These are phyloP conservation scores for Acrobasis repandana DNA, from an alignment of 2,888 invertebrate species.

Conservation along the genomic window DNA sequence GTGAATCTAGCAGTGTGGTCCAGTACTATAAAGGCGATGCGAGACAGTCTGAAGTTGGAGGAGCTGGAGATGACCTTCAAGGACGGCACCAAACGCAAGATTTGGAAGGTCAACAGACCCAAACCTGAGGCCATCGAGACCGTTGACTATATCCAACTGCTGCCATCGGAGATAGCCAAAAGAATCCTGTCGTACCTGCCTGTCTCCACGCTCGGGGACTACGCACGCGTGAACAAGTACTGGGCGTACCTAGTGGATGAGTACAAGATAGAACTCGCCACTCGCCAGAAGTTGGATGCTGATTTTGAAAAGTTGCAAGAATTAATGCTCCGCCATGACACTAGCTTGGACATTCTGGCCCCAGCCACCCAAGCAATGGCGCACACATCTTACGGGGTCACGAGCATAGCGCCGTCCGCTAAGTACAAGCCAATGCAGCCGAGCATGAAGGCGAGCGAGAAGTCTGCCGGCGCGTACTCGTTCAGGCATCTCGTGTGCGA, in stretches of 20 bases:
- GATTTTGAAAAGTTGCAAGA: conserved; percentile 64
- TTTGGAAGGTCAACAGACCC: conserved; percentile 68
- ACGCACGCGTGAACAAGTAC: conserved; percentile 65
- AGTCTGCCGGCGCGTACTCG: conserved; percentile 48
- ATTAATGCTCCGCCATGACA: conserved; percentile 51
- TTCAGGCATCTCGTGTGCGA: conserved; percentile 45
- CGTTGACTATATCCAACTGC: conserved; percentile 64
- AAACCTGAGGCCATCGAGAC: conserved; percentile 66
- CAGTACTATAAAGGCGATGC: conserved; percentile 55
- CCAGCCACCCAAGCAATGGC: conserved; percentile 37
- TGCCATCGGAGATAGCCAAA: conserved; percentile 62
- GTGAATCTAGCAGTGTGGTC: conserved; percentile 55
- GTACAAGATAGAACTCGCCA: conserved; percentile 48
- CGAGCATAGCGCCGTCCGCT: conserved; percentile 35
- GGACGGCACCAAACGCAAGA: conserved; percentile 58
- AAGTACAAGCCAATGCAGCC: conserved; percentile 29
- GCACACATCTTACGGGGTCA: conserved; percentile 35
- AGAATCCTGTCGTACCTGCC: conserved; percentile 59
- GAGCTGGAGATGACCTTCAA: conserved; percentile 61
- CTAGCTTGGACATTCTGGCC: conserved; percentile 42
- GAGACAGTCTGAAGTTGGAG: conserved; percentile 62
- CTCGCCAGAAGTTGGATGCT: conserved; percentile 53
- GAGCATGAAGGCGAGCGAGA: conserved; percentile 49
- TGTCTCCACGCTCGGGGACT: conserved; percentile 48
- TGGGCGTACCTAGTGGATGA: conserved; percentile 71